These are phyloP conservation scores for Chelonia mydas DNA, from an alignment of 2,797 vertebrate species.

Conservation along the genomic window DNA sequence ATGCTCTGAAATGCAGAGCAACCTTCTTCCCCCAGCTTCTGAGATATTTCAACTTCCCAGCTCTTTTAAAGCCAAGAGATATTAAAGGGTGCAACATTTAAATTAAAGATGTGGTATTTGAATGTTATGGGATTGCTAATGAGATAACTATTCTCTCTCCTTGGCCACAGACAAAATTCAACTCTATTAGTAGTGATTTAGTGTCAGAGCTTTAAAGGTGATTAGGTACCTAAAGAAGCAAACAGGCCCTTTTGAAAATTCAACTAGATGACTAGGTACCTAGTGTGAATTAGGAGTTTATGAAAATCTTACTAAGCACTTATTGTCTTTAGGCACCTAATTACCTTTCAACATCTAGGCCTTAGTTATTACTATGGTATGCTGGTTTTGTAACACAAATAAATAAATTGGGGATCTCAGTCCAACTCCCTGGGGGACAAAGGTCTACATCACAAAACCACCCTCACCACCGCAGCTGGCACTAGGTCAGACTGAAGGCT, in stretches of 20 bases:
- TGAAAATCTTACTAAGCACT: background rate
- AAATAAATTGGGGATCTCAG: background rate
- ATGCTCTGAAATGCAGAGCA: slow-evolving; percentile 4
- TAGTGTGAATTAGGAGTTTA: background rate
- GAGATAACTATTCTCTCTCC: background rate
- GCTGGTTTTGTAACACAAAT: accelerated
- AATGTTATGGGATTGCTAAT: slow-evolving; percentile 37
- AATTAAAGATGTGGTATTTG: background rate
- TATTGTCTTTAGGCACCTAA: background rate
- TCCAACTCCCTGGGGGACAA: background rate
- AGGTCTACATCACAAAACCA: background rate
- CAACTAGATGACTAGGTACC: background rate
- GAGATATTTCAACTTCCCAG: background rate
- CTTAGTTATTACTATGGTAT: background rate
- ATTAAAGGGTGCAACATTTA: background rate
- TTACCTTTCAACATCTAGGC: background rate
- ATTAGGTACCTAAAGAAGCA: background rate
- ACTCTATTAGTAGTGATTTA: background rate
- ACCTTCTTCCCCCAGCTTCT: background rate
- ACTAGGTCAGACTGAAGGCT: background rate
- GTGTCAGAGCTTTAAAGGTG: background rate
- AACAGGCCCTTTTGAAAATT: background rate
- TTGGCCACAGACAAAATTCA: background rate
- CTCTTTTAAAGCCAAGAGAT: background rate
- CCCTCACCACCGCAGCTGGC: background rate